Conservation (phyloP, 2,113 vertebrate genomes). For the Pionites leucogaster region DNA sequence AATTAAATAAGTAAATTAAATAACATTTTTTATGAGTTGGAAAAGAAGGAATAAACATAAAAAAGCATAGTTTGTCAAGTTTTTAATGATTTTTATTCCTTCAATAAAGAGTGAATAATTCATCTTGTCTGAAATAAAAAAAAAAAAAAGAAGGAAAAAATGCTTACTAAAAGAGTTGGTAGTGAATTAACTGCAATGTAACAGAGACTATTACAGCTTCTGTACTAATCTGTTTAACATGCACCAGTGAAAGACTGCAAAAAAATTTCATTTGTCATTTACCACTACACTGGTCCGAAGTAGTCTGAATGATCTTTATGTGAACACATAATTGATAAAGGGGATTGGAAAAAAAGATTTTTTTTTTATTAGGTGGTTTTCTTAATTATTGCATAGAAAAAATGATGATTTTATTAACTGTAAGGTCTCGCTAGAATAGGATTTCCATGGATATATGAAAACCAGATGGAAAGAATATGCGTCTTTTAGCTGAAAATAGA, state of each 20-base stretch:
- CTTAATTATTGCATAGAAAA: background rate
- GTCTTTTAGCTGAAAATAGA: background rate
- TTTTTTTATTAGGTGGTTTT: background rate
- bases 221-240: background rate
- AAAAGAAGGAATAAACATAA: background rate
- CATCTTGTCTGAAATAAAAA: background rate
- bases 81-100: background rate
- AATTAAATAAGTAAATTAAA: too few species aligned
- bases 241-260: background rate
- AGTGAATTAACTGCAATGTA: background rate
- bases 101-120: background rate
- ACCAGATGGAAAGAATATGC: background rate
- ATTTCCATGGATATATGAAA: background rate
- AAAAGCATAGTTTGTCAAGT: background rate
- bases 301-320: background rate
- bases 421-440: background rate
- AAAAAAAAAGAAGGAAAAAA: background rate
- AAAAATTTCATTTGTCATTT: slow-evolving; percentile 41
- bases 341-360: background rate
- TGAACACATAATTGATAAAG: background rate
- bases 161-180: background rate
- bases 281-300: background rate
- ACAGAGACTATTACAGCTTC: background rate
- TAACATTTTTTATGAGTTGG: background rate
- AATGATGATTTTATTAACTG: background rate